Conservation (phyloP, 23 tunicate species). For the Trididemnum clinides region DNA sequence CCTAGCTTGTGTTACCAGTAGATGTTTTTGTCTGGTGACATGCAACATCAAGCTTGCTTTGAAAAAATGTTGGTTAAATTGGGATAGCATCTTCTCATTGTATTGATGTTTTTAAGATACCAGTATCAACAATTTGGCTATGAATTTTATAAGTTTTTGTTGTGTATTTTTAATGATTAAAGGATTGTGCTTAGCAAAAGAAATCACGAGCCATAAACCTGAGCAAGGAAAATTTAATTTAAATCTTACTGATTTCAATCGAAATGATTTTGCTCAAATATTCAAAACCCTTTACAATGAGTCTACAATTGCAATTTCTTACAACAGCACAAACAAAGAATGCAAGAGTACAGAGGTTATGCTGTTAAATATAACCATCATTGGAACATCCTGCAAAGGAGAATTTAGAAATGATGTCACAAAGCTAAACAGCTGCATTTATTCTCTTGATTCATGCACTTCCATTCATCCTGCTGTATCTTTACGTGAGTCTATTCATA, state of each 20-base stretch:
- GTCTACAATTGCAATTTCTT: not conserved
- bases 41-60: too few relatives aligned
- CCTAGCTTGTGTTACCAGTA: too few relatives aligned
- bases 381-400: slow-evolving; percentile 29
- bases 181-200: not conserved
- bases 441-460: not conserved
- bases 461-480: not conserved
- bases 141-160: too few relatives aligned
- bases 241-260: not conserved
- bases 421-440: not conserved
- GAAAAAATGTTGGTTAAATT: too few relatives aligned
- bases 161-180: too few relatives aligned
- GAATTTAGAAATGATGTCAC: not conserved
- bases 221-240: slow-evolving; percentile 26
- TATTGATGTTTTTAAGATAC: too few relatives aligned
- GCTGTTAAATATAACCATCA: not conserved
- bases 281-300: slow-evolving; percentile 17
- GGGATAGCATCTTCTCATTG: too few relatives aligned
- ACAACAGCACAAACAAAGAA: not conserved
- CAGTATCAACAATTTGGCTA: too few relatives aligned
- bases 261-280: not conserved
- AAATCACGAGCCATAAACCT: slow-evolving; percentile 5
- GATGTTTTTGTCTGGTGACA: too few relatives aligned
- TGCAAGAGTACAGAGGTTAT: not conserved
- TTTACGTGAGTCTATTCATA: not conserved